Percentiles rank a stretch among this genome's conserved stretches.
Conservation (phyloP, 2,797 vertebrate species). For the Pangasius djambal region DNA sequence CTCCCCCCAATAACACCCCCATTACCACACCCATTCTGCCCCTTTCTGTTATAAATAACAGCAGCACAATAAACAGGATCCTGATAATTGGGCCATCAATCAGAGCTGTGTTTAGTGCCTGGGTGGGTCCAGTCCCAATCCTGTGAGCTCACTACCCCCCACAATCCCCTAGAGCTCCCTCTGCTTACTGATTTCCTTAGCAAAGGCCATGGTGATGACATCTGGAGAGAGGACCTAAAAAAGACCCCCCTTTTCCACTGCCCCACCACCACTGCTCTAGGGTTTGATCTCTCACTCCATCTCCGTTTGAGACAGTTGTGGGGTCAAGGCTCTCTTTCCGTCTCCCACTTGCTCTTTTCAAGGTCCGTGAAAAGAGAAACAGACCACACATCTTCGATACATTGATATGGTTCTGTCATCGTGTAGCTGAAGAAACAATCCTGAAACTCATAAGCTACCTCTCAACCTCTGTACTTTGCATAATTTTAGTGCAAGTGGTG, state of each 20-base stretch:
- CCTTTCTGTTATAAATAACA: conserved; percentile 82
- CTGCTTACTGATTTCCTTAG: conserved; percentile 56
- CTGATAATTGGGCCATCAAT: conserved; percentile 84
- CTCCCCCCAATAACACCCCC: conserved; percentile 13
- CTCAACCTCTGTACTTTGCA: neutral
- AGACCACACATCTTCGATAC: conserved; percentile 5
- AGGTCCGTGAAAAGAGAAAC: conserved; percentile 3
- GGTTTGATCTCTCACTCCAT: conserved; percentile 38
- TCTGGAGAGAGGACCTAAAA: conserved; percentile 60
- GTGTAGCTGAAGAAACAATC: neutral
- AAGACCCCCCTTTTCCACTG: conserved; percentile 28
- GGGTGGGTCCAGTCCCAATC: conserved; percentile 66
- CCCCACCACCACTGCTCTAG: neutral
- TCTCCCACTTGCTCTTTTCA: conserved; percentile 31
- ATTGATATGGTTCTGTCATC: neutral
- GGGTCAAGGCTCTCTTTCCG: conserved; percentile 15
- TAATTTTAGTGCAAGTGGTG: neutral
- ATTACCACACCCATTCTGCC: conserved; percentile 58
- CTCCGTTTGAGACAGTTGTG: conserved; percentile 17
- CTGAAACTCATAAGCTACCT: neutral
- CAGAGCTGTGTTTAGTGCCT: conserved; percentile 70
- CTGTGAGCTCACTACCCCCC: conserved; percentile 55
- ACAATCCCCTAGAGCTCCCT: conserved; percentile 46
- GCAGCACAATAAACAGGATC: conserved; percentile 79
- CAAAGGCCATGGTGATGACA: conserved; percentile 61